Percentiles rank a stretch among this genome's conserved stretches.
phyloP scores from a whole-genome alignment of 2,797 vertebrate species.

The Borostomias antarcticus region DNA sequence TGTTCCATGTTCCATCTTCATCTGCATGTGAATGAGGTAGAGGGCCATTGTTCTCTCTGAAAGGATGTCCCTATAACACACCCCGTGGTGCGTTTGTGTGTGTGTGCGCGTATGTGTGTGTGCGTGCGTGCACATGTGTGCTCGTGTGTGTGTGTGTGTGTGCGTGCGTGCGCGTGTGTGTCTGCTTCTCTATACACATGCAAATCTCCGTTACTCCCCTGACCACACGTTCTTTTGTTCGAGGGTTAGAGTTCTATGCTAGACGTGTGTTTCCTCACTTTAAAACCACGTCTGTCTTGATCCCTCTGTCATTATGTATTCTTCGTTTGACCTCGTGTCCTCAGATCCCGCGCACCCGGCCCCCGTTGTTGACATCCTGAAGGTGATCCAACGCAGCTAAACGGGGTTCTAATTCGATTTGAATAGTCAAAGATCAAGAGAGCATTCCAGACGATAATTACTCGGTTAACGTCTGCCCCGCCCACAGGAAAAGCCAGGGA shows the following conservation, averaged over 20 bases:
- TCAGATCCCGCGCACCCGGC: constrained; percentile 31
- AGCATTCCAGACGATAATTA: too few relatives aligned
- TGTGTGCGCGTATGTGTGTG: too few relatives aligned
- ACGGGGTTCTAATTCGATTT: neutral
- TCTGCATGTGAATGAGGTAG: constrained; percentile 8
- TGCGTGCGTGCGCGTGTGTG: neutral
- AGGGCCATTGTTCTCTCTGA: constrained; percentile 15
- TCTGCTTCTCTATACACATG: constrained; percentile 43
- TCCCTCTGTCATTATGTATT: constrained; percentile 44
- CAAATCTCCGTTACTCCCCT: constrained; percentile 56
- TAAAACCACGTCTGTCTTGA: constrained; percentile 28
- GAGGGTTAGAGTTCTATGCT: constrained; percentile 43
- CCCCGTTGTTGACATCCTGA: constrained; percentile 20
- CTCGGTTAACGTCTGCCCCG: too few relatives aligned
- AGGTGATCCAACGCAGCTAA: neutral
- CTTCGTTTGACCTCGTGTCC: constrained; percentile 48
- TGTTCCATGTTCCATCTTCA: neutral
- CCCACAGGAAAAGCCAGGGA: neutral
- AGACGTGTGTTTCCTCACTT: constrained; percentile 31
- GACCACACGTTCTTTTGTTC: constrained; percentile 46
- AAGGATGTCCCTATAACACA: constrained; percentile 18
- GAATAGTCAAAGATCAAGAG: neutral
- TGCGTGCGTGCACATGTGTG: neutral
- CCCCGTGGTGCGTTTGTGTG: neutral
- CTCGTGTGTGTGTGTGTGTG: constrained; percentile 1